phyloP scores from a whole-genome alignment of 1,140 invertebrate species.

The Dinothrombium tinctorium region DNA sequence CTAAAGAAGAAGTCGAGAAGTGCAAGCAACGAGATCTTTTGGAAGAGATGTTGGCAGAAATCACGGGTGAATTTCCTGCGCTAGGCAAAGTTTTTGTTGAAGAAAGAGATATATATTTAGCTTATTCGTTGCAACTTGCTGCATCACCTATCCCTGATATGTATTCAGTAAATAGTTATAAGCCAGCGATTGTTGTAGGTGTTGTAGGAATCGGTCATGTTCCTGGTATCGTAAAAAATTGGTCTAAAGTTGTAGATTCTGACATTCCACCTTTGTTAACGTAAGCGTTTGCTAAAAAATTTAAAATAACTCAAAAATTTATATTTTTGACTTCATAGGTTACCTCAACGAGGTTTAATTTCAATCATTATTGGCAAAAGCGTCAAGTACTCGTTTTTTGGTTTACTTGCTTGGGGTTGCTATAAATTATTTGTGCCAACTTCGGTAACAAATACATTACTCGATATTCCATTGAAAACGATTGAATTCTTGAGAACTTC shows the following conservation, averaged over 20 bases:
- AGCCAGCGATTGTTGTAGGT: conserved; percentile 44
- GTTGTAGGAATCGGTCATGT: conserved; percentile 89
- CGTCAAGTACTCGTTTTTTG: conserved; percentile 22
- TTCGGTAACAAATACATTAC: not conserved
- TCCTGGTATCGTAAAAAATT: conserved; percentile 55
- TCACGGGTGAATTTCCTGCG: conserved; percentile 74
- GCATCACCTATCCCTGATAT: conserved; percentile 23
- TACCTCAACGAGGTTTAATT: conserved; percentile 25
- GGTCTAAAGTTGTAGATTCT: conserved; percentile 39
- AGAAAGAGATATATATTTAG: conserved; percentile 72
- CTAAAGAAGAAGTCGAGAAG: conserved; percentile 70
- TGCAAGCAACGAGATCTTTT: conserved; percentile 74
- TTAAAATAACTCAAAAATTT: not conserved
- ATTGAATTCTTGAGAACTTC: too few relatives aligned
- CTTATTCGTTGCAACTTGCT: conserved; percentile 58
- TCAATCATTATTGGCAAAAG: conserved; percentile 24
- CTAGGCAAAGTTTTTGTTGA: conserved; percentile 72
- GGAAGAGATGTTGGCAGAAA: conserved; percentile 64
- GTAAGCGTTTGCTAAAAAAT: conserved; percentile 14
- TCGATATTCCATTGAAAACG: too few relatives aligned
- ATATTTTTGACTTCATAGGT: conserved; percentile 17
- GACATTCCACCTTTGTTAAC: conserved; percentile 22
- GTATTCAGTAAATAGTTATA: conserved; percentile 12
- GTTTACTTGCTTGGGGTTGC: conserved; percentile 25
- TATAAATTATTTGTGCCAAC: conserved; percentile 18